Conservation (phyloP, 1,140 invertebrate species). For the Drosophila navojoa region DNA sequence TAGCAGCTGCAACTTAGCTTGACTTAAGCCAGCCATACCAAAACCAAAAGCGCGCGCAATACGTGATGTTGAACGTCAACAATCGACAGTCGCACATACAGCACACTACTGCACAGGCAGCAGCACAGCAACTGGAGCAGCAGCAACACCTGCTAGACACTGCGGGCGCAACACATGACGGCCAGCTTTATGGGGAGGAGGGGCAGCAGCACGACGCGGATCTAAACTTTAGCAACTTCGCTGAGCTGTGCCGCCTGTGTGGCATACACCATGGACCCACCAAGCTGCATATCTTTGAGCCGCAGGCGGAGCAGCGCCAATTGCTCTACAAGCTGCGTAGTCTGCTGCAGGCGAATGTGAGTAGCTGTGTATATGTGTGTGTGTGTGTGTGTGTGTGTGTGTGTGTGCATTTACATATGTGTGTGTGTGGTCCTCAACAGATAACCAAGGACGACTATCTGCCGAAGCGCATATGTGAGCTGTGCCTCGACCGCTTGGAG, state of each 20-base stretch:
- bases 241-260: constrained; percentile 88
- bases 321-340: constrained; percentile 88
- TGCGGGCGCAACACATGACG: constrained; percentile 42
- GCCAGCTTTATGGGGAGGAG: constrained; percentile 12
- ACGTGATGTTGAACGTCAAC: constrained; percentile 38
- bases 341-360: constrained; percentile 86
- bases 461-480: constrained; percentile 89
- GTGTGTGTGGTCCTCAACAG: constrained; percentile 76
- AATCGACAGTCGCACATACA: constrained; percentile 27
- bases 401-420: not conserved
- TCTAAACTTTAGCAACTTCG: constrained; percentile 87
- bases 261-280: constrained; percentile 87
- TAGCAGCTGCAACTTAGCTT: not conserved
- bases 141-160: constrained; percentile 22
- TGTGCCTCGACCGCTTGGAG: constrained; percentile 87
- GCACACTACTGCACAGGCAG: constrained; percentile 23
- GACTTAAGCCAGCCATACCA: not conserved
- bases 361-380: constrained; percentile 17
- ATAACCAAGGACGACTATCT: constrained; percentile 89
- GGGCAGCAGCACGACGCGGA: constrained; percentile 84
- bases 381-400: constrained; percentile 4
- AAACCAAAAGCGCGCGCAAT: constrained; percentile 22
- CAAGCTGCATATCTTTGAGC: constrained; percentile 88
- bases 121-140: constrained; percentile 23
- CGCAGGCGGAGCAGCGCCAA: constrained; percentile 88